phyloP scores from a whole-genome alignment of 1,140 invertebrate species.

The Drosophila paulistorum region DNA sequence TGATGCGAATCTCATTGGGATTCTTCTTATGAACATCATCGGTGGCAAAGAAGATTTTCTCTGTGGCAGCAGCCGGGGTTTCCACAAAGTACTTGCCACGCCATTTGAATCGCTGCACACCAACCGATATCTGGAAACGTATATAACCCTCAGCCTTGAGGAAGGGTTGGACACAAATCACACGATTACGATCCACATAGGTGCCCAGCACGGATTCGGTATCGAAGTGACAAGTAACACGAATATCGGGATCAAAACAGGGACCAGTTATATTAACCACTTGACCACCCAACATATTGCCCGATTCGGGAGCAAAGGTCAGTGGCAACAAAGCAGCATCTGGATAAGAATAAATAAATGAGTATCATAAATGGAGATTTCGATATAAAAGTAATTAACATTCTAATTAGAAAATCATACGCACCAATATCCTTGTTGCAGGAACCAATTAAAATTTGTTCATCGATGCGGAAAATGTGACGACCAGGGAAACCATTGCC shows the following conservation, averaged over 20 bases:
- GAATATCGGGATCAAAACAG: conserved; percentile 90
- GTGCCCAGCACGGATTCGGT: conserved; percentile 89
- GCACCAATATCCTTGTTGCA: conserved; percentile 95
- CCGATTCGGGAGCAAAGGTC: conserved; percentile 95
- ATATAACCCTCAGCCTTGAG: conserved; percentile 96
- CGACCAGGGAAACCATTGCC: conserved; percentile 94
- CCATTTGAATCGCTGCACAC: conserved; percentile 93
- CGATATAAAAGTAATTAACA: conserved; percentile 14
- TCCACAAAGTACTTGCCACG: conserved; percentile 96
- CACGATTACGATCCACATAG: conserved; percentile 91
- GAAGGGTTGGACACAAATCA: conserved; percentile 94
- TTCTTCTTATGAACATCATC: conserved; percentile 88
- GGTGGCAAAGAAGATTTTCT: conserved; percentile 92
- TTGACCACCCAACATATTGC: conserved; percentile 93
- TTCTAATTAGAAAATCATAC: conserved; percentile 47
- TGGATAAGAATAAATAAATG: conserved; percentile 68
- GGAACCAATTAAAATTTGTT: conserved; percentile 95
- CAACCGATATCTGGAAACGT: conserved; percentile 93
- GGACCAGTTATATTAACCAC: conserved; percentile 97
- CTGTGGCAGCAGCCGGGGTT: conserved; percentile 92
- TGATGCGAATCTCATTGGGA: conserved; percentile 89
- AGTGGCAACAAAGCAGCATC: conserved; percentile 91
- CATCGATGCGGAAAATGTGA: conserved; percentile 97
- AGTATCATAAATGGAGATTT: conserved; percentile 26
- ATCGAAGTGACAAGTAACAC: conserved; percentile 92